These are phyloP conservation scores for Drosophila sechellia DNA, from an alignment of 1,140 invertebrate species.

Conservation along the genomic window DNA sequence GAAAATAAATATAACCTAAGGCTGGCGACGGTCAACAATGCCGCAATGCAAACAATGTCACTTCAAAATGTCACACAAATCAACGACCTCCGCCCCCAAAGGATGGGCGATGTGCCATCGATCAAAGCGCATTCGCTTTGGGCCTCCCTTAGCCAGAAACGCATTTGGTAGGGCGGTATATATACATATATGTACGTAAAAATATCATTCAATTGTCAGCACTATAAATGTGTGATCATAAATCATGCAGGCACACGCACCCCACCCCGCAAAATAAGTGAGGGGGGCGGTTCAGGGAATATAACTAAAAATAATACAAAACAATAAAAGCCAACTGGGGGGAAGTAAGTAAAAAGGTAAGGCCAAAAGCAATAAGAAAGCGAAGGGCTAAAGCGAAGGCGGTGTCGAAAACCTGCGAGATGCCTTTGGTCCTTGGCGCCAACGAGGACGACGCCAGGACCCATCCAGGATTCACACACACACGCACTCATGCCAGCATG, in stretches of 20 bases:
- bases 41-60: constrained; percentile 65
- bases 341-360: constrained; percentile 36
- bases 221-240: constrained; percentile 83
- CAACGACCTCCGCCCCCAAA: constrained; percentile 17
- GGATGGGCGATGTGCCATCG: constrained; percentile 36
- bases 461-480: neutral
- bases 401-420: neutral
- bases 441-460: constrained; percentile 37
- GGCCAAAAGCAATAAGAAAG: constrained; percentile 26
- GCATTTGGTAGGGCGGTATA: constrained; percentile 41
- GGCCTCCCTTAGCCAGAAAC: constrained; percentile 15
- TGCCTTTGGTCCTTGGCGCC: constrained; percentile 42
- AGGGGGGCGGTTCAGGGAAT: constrained; percentile 13
- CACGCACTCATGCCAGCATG: constrained; percentile 6
- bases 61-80: constrained; percentile 67
- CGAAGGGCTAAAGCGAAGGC: constrained; percentile 52
- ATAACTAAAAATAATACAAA: constrained; percentile 76
- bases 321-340: constrained; percentile 49
- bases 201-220: constrained; percentile 84
- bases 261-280: constrained; percentile 1
- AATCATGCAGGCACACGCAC: constrained; percentile 71
- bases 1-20: constrained; percentile 52
- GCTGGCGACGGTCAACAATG: constrained; percentile 50
- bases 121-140: constrained; percentile 56
- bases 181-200: constrained; percentile 33